Evolutionary conservation across 2,888 invertebrate species (phyloP), one percentile per base, ranked within the genome.

Genomic region (Apeira syringaria): DNA sequence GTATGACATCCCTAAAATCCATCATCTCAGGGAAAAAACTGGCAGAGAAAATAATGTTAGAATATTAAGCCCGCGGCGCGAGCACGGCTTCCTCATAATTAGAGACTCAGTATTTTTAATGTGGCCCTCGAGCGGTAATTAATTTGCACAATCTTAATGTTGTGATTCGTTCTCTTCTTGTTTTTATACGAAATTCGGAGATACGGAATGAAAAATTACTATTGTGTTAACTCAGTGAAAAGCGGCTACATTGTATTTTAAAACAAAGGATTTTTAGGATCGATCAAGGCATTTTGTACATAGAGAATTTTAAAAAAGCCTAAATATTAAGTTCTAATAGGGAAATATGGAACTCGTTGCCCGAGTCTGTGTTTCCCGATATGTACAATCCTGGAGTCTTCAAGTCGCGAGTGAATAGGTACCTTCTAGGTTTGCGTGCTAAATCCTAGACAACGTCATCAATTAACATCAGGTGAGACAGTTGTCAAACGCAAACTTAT

Each of bases 11-110:
- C 28, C 30, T 29, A 31, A 42, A 35, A 24, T 34, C 32, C 31
- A 30, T 48, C 32, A 32, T 35, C 24, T 13, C 24, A 33, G 13
- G 13, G 34, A 27, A 13, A n/a, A 37, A 27, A 41, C 33, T 13
- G 35, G 24, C 52, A 43, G 57, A 51, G 53, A 60, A 64, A 51
- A 59, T 53, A 56, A 63, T 53, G 50, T 56, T 50, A 47, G 52
- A 53, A 61, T 53, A 60, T 61, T 52, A 57, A 56, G 55, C 47
- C 52, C 43, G 50, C 42, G 54, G 56, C 61, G 41, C 54, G 50
- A 58, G 56, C 51, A 52, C 51, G 54, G 49, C 51, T 56, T 53
- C 53, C 56, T 50, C 61, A 56, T 68, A 71, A 71, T 71, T 68
- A 64, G 64, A 53, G 44, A 56, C 56, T 63, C 59, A 56, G 61